Evolutionary conservation across 2,797 vertebrate genomes (phyloP).

Genomic region (Mastacembelus armatus): DNA sequence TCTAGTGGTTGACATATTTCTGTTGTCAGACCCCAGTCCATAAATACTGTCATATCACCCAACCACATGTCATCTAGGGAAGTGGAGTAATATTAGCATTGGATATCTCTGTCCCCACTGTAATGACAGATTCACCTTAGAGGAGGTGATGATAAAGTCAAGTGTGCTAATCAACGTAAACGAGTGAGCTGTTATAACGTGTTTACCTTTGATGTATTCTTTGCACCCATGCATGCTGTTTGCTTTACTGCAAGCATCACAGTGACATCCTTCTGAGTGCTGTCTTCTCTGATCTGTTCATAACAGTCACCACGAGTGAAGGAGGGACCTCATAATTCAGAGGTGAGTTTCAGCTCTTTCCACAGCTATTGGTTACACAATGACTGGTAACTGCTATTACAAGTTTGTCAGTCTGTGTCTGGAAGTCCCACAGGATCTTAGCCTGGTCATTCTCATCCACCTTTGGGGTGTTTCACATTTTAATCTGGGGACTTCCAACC

Average conservation of each 20-base stretch:
- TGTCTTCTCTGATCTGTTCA: slow-evolving; percentile 28
- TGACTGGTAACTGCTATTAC: too few relatives aligned
- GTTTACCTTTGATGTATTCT: slow-evolving; percentile 39
- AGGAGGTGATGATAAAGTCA: neutral
- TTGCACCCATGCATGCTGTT: slow-evolving; percentile 36
- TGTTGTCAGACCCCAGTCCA: too few relatives aligned
- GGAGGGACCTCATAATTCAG: slow-evolving; percentile 90
- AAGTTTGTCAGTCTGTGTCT: too few relatives aligned
- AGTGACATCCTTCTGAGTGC: slow-evolving; percentile 12
- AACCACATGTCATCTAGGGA: neutral
- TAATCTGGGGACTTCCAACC: too few relatives aligned
- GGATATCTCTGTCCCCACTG: neutral
- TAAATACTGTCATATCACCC: neutral
- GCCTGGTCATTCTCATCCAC: too few relatives aligned
- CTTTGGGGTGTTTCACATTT: too few relatives aligned
- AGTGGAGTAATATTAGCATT: neutral
- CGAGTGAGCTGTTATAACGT: slow-evolving; percentile 51
- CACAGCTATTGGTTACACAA: too few relatives aligned
- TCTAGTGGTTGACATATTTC: too few relatives aligned
- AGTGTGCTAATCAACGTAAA: slow-evolving; percentile 43
- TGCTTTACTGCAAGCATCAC: slow-evolving; percentile 4
- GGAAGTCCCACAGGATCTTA: too few relatives aligned
- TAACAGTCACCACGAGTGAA: slow-evolving; percentile 97
- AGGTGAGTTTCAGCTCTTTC: slow-evolving; percentile 83
- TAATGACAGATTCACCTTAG: neutral